phyloP scores from a whole-genome alignment of 2,113 vertebrate genomes.

The Cathartes aura region DNA sequence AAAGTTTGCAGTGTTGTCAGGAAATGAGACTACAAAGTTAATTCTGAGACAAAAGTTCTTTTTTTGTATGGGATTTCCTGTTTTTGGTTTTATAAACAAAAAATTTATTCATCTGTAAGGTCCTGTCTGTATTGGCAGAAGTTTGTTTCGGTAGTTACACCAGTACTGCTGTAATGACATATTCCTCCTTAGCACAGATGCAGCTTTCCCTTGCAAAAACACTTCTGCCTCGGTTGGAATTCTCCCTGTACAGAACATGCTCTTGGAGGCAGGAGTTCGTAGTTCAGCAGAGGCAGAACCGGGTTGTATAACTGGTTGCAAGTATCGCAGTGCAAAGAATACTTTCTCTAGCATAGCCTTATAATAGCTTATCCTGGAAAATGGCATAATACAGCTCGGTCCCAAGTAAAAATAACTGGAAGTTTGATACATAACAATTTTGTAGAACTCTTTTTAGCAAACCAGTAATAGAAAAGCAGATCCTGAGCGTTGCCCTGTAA shows the following conservation, averaged over 20 bases:
- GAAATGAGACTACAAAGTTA: conserved; percentile 35
- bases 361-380: background rate
- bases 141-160: background rate
- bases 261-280: background rate
- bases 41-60: conserved; percentile 12
- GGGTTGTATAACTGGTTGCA: background rate
- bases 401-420: conserved; percentile 19
- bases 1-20: background rate
- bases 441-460: conserved; percentile 30
- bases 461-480: background rate
- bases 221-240: background rate
- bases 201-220: background rate
- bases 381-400: background rate
- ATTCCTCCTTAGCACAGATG: background rate
- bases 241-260: background rate
- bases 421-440: conserved; percentile 15
- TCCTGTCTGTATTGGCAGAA: background rate
- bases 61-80: conserved; percentile 36
- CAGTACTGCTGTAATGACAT: background rate
- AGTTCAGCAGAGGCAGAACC: background rate
- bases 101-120: background rate
- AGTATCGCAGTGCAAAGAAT: background rate
- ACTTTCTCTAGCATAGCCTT: background rate
- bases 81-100: background rate
- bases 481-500: background rate